These are phyloP conservation scores for Distichodus sexfasciatus DNA, from an alignment of 2,797 vertebrate species.

Conservation along the genomic window DNA sequence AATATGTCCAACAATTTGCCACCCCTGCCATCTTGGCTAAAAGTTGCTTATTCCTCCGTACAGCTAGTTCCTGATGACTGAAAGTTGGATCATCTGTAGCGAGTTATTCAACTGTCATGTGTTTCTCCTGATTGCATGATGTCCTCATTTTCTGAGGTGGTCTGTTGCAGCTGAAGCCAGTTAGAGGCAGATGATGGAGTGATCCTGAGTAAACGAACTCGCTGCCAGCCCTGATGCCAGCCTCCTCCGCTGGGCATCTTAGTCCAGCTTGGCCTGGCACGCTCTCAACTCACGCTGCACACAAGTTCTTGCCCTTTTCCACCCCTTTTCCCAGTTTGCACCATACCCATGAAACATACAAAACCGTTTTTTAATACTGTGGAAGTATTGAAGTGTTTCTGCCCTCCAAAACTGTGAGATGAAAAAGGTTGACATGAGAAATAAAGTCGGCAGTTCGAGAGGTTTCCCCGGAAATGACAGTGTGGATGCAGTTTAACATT, in stretches of 20 bases:
- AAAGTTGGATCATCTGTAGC: slow-evolving; percentile 22
- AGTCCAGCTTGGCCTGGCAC: slow-evolving; percentile 27
- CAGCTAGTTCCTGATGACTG: too few relatives aligned
- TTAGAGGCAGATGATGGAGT: slow-evolving; percentile 31
- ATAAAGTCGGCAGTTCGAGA: too few relatives aligned
- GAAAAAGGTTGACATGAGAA: too few relatives aligned
- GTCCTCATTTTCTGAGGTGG: slow-evolving; percentile 33
- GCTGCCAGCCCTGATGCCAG: slow-evolving; percentile 37
- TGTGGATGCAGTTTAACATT: too few relatives aligned
- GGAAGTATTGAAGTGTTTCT: too few relatives aligned
- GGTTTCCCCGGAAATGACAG: too few relatives aligned
- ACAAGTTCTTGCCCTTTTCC: neutral
- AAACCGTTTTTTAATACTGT: too few relatives aligned
- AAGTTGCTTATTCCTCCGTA: slow-evolving; percentile 15
- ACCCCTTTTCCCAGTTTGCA: neutral
- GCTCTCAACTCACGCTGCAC: slow-evolving; percentile 15
- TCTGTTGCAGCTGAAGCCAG: slow-evolving; percentile 28
- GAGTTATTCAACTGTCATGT: slow-evolving; percentile 29
- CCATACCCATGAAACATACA: slow-evolving; percentile 3
- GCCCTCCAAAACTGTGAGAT: too few relatives aligned
- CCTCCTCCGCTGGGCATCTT: slow-evolving; percentile 29
- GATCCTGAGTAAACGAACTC: slow-evolving; percentile 34
- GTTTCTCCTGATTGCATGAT: slow-evolving; percentile 32
- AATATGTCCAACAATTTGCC: too few relatives aligned
- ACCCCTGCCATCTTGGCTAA: too few relatives aligned